Evolutionary conservation across 2,113 vertebrate genomes (phyloP), one percentile per base, ranked within the genome.

Genomic region (rat (Rattus norvegicus)): DNA sequence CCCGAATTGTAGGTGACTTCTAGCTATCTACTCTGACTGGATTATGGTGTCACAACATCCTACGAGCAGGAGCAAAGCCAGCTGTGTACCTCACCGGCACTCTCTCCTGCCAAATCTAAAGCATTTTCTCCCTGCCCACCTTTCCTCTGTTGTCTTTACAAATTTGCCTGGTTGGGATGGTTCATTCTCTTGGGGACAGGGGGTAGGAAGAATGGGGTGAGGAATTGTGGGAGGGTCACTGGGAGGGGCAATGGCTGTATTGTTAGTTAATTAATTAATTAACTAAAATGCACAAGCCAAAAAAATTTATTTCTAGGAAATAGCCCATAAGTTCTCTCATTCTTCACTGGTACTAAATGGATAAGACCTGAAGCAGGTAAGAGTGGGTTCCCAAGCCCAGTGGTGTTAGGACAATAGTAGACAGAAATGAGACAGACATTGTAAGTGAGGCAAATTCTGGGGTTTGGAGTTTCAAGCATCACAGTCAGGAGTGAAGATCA

Each of bases 391-490:
- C 47, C 9, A 16, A 43, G 39, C 7, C 22, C 54, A 52, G 2
- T 7, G 54, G 83, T 36, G 9, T 30, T 2, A 26, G 2, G 2
- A 49, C 7, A 5, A 10, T 33, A 49, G n/a, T 63, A 7, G 63
- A 65, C 7, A 30, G 67, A 90, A 6, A 22, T 28, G 3, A 36
- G 28, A 22, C 4, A 43, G 22, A 12, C 61, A 30, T 20, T 14
- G 39, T 1, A 7, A 0, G 12, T n/a, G 52, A 61, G 54, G 2
- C 7, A 14, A 22, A 30, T 16, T 52, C 61, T 33, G 12, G 11
- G 20, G 28, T 5, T 43, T 24, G 28, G 67, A 4, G 0, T 80
- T 56, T 49, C 36, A 4, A 4, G 22, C 0, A 1, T 24, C 43
- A 47, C 56, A 36, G 28, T 9, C 28, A 67, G 33, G 3, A 17